Percentiles rank a stretch among this genome's conserved stretches.
Conservation (phyloP, 1,140 invertebrate species). For the Pararge aegeria region DNA sequence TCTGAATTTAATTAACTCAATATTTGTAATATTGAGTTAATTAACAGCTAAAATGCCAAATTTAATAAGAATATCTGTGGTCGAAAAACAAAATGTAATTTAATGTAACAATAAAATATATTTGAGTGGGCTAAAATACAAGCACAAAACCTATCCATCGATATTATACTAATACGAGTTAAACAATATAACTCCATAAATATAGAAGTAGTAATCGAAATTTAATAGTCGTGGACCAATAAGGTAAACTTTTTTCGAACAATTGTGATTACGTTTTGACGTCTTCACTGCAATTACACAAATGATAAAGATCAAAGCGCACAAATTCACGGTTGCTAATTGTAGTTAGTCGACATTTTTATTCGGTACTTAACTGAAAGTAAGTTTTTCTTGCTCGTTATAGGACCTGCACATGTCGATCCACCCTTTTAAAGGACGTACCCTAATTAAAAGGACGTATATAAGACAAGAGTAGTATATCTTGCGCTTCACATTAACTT, state of each 20-base stretch:
- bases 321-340: constrained; percentile 6
- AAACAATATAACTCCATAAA: too few relatives aligned
- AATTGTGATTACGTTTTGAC: constrained; percentile 2
- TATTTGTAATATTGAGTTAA: too few relatives aligned
- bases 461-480: constrained; percentile 9
- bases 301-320: constrained; percentile 22
- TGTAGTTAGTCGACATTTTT: constrained; percentile 3
- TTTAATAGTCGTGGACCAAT: background rate
- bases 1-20: too few relatives aligned
- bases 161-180: too few relatives aligned
- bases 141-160: too few relatives aligned
- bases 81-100: too few relatives aligned
- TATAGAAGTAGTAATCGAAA: too few relatives aligned
- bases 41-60: too few relatives aligned
- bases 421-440: constrained; percentile 14
- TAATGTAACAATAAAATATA: too few relatives aligned
- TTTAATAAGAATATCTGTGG: too few relatives aligned
- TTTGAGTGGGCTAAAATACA: too few relatives aligned
- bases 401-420: constrained; percentile 17
- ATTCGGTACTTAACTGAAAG: constrained; percentile 14
- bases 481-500: constrained; percentile 3
- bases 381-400: constrained; percentile 18
- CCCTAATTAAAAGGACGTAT: constrained; percentile 20
- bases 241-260: background rate
- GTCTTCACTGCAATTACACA: constrained; percentile 11